phyloP scores from a whole-genome alignment of 2,888 invertebrate genomes.

The Trichopoda pennipes region DNA sequence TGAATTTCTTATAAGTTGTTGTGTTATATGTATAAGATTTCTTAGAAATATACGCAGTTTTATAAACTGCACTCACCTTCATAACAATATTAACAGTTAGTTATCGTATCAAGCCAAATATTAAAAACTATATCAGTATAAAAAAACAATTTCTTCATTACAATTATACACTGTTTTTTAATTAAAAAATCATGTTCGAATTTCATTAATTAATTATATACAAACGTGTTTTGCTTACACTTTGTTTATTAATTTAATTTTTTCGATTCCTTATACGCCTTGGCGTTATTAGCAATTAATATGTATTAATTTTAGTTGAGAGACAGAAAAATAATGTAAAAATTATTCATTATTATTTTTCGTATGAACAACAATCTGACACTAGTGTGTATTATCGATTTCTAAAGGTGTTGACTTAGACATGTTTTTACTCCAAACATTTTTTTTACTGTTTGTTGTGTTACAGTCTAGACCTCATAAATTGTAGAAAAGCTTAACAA shows the following conservation, averaged over 20 bases:
- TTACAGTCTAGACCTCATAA: slow-evolving; percentile 67
- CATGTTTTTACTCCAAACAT: slow-evolving; percentile 35
- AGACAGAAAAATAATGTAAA: slow-evolving; percentile 25
- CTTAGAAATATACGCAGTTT: no score
- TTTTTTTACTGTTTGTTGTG: slow-evolving; percentile 18
- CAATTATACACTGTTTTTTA: no score
- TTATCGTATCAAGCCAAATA: no score
- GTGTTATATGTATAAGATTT: no score
- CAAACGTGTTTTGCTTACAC: slow-evolving; percentile 38
- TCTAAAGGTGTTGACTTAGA: slow-evolving; percentile 51
- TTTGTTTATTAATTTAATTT: slow-evolving; percentile 12
- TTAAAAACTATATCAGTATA: no score
- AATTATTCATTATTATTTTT: slow-evolving; percentile 33
- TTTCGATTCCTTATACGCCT: slow-evolving; percentile 31
- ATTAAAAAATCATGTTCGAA: slow-evolving; percentile 49
- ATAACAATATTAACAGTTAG: no score
- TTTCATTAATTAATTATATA: slow-evolving; percentile 49
- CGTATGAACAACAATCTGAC: slow-evolving; percentile 25
- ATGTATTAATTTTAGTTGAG: slow-evolving; percentile 44
- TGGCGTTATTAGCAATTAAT: slow-evolving; percentile 46
- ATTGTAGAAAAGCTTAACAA: slow-evolving; percentile 62
- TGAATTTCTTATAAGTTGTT: no score
- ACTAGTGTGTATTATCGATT: slow-evolving; percentile 6
- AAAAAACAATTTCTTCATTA: no score
- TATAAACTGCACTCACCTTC: no score